These are phyloP conservation scores for Apamea monoglypha DNA, from an alignment of 2,888 invertebrate genomes.

Conservation along the genomic window DNA sequence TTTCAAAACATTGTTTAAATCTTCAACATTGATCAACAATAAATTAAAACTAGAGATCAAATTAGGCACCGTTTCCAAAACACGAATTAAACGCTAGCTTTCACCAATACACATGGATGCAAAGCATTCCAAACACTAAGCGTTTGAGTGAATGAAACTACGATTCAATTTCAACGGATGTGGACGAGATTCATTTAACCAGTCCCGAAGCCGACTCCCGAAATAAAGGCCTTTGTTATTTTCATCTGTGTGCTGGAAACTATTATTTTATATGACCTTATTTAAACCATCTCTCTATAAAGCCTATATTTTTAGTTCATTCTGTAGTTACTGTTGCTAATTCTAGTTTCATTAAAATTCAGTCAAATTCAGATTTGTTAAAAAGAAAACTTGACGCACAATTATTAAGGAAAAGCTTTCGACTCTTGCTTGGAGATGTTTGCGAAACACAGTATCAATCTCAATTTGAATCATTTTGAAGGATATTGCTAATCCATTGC, in stretches of 20 bases:
- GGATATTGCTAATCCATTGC: too few relatives aligned
- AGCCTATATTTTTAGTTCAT: neutral
- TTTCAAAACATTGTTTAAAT: neutral
- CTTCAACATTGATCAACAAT: too few relatives aligned
- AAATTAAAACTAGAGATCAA: neutral
- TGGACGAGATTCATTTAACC: conserved; percentile 5
- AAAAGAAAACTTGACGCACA: neutral
- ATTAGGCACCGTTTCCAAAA: neutral
- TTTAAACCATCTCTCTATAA: neutral
- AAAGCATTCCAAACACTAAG: conserved; percentile 1
- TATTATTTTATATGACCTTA: neutral
- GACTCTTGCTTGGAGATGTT: neutral
- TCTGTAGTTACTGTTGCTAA: neutral
- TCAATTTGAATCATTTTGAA: too few relatives aligned
- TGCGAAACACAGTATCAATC: too few relatives aligned
- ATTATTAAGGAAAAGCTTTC: too few relatives aligned
- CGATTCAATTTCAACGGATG: conserved; percentile 3
- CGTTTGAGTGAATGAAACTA: neutral
- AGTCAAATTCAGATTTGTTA: neutral
- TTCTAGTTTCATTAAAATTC: neutral
- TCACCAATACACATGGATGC: neutral
- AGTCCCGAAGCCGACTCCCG: neutral
- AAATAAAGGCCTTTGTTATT: conserved; percentile 11
- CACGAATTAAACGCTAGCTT: too few relatives aligned
- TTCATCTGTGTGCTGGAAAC: neutral